These are phyloP conservation scores for Agrilus biguttatus DNA, from an alignment of 2,888 invertebrate genomes.

Conservation along the genomic window DNA sequence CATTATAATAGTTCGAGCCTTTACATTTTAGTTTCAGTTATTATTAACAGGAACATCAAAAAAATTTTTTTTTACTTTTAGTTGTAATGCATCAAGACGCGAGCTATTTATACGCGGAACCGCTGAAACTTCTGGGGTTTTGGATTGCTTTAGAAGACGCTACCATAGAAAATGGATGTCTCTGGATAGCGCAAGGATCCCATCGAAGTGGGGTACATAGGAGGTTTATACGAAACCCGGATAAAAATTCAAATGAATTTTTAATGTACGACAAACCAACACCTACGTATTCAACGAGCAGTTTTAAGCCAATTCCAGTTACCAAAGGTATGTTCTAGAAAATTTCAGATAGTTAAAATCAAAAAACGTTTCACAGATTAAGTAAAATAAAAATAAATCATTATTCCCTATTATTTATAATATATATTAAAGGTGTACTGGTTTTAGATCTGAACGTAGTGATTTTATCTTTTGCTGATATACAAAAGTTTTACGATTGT, in stretches of 20 bases:
- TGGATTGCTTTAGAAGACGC: conserved; percentile 97
- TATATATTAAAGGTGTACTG: no score
- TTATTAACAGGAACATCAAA: no score
- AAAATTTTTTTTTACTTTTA: conserved; percentile 23
- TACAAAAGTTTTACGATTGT: no score
- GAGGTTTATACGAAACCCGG: conserved; percentile 55
- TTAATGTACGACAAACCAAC: conserved; percentile 55
- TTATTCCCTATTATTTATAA: no score
- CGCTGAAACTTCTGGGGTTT: conserved; percentile 67
- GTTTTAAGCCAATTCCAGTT: conserved; percentile 67
- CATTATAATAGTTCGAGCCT: no score
- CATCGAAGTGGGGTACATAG: conserved; percentile 73
- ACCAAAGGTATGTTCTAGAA: conserved; percentile 51
- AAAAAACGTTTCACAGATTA: no score
- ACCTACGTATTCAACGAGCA: conserved; percentile 55
- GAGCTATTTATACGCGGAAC: conserved; percentile 75
- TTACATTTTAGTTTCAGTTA: no score
- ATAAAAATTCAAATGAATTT: conserved; percentile 41
- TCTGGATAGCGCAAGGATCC: conserved; percentile 85
- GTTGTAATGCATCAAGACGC: conserved; percentile 77
- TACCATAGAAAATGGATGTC: conserved; percentile 83
- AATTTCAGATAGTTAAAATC: no score
- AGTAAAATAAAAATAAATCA: no score
- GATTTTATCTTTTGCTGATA: no score
- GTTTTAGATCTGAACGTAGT: no score